Evolutionary conservation across 2,888 invertebrate genomes (phyloP), one percentile per base, ranked within the genome.

Genomic region (Myopa tessellatipennis): DNA sequence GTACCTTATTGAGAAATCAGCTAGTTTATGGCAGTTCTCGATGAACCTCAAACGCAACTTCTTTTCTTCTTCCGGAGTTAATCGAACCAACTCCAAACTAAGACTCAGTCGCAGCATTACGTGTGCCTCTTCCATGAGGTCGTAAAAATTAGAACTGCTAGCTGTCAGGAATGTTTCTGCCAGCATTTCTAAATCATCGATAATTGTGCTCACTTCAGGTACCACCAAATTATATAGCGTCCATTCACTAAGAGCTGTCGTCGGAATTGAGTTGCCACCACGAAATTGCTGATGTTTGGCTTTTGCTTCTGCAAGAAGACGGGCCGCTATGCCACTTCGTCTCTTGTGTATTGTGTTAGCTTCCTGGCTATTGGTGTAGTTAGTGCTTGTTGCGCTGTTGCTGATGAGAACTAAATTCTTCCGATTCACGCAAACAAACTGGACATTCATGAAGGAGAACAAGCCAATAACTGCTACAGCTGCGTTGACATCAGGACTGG

Each of bases 91-190:
- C 71, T 88, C 87, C 60, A 88, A 78, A 1, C 86, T 85, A 1
- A 85, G 81, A 52, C 87, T 87, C 34, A 88, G 80, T 4, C 92
- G 89, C 26, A 95, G 88, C 82, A 94, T 91, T 81, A 94, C 91
- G 85, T 94, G 94, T 6, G 93, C 93, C 88, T 95, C 95, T 82
- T 92, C 92, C 84, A 95, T 89, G 76, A 95, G 89, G 86, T 94
- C 94, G 78, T 92, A 91, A 85, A 94, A 95, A 3, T 93, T 93
- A 60, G 92, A 91, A 2, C 93, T 91, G 80, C 93, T 93, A 0
- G 92, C 91, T 75, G 91, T 90, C 76, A 92, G 91, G 85, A 93
- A 93, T 65, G 91, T 91, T 78, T 91, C 91, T 0, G 93, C 94
- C 58, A 94, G 91, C 80, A 92, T 91, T 70, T 93, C 91, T 83